These are phyloP conservation scores for Notechis scutatus DNA, from an alignment of 2,113 vertebrate species.

Conservation along the genomic window DNA sequence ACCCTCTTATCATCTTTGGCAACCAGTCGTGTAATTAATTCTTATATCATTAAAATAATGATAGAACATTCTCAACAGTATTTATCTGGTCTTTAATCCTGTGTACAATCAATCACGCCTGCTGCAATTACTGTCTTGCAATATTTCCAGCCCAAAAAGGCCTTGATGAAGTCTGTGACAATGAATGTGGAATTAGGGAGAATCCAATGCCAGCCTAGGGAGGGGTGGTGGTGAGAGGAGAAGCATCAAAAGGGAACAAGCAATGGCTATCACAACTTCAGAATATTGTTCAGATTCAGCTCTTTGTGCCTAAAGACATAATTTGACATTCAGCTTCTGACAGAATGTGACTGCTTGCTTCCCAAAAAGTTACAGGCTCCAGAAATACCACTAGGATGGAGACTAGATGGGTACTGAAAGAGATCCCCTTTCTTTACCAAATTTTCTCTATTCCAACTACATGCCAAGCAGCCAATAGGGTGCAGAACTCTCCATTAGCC, in stretches of 20 bases:
- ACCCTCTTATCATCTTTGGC: slow-evolving; percentile 25
- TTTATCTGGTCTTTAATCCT: slow-evolving; percentile 28
- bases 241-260: neutral
- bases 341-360: neutral
- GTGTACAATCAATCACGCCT: slow-evolving; percentile 13
- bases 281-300: neutral
- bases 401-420: neutral
- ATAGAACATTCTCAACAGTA: neutral
- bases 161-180: neutral
- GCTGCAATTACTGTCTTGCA: slow-evolving; percentile 14
- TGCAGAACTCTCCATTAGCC: neutral
- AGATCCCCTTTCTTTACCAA: too few species aligned
- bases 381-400: neutral
- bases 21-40: slow-evolving; percentile 3
- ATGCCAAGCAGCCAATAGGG: neutral
- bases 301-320: neutral
- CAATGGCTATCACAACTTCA: neutral
- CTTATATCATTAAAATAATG: neutral
- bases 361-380: neutral
- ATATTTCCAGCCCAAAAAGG: neutral
- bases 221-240: neutral
- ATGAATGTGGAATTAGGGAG: neutral
- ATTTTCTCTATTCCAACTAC: neutral
- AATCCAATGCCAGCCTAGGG: neutral
- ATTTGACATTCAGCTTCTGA: neutral